phyloP scores from a whole-genome alignment of 1,140 invertebrate species.

The Coboldia fuscipes region DNA sequence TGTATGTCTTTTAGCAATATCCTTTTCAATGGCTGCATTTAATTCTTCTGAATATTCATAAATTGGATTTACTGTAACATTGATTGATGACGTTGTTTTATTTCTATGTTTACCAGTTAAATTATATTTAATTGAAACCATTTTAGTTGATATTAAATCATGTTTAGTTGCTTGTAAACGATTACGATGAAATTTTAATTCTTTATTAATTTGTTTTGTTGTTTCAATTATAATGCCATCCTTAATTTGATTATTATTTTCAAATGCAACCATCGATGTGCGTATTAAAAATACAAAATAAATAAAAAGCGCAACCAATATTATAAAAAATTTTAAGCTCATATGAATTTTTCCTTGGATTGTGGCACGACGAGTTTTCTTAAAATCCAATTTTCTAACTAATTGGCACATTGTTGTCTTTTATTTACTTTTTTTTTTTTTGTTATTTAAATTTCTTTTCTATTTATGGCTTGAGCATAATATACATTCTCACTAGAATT shows the following conservation, averaged over 20 bases:
- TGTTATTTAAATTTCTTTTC: too few relatives aligned
- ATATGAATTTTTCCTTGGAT: background rate
- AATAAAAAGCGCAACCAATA: constrained; percentile 12
- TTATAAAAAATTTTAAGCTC: constrained; percentile 11
- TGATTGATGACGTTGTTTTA: background rate
- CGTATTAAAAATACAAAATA: constrained; percentile 18
- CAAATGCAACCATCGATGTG: constrained; percentile 16
- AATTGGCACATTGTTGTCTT: too few relatives aligned
- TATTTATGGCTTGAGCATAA: too few relatives aligned
- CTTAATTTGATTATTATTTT: constrained; percentile 8
- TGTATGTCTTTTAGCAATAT: constrained; percentile 9
- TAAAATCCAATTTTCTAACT: too few relatives aligned
- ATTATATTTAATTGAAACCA: constrained; percentile 5
- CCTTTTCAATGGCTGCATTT: constrained; percentile 15
- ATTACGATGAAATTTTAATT: background rate
- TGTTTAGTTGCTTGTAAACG: background rate
- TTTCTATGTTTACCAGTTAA: background rate
- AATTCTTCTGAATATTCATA: constrained; percentile 20
- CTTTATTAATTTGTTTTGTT: background rate
- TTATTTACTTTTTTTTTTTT: too few relatives aligned
- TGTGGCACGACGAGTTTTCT: too few relatives aligned
- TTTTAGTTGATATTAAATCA: constrained; percentile 1
- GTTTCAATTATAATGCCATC: constrained; percentile 11
- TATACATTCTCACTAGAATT: too few relatives aligned
- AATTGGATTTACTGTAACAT: constrained; percentile 16